Conservation (phyloP, 2,797 vertebrate genomes). For the Prionace glauca region DNA sequence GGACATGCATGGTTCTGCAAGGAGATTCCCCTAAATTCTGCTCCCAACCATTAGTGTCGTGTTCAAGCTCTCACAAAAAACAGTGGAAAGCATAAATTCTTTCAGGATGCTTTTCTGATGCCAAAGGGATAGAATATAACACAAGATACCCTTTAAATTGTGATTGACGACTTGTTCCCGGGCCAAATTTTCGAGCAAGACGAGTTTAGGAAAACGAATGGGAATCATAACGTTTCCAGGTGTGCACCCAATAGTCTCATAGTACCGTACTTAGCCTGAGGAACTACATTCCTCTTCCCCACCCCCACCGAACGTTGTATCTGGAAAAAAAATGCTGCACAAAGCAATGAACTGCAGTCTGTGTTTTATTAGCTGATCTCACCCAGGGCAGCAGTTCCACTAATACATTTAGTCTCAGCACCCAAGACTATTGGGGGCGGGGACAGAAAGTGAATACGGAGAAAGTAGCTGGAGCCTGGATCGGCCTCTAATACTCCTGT, state of each 20-base stretch:
- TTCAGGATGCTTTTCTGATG: background rate
- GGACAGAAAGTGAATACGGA: background rate
- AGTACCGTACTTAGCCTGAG: background rate
- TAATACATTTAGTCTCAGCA: background rate
- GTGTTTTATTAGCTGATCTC: conserved; percentile 7
- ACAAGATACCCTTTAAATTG: background rate
- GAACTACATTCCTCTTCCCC: background rate
- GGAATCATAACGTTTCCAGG: background rate
- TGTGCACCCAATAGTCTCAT: background rate
- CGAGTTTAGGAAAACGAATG: background rate
- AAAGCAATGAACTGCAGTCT: background rate
- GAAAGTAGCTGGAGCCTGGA: background rate
- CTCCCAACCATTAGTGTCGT: background rate
- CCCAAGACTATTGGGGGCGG: too few relatives aligned
- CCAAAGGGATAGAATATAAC: background rate
- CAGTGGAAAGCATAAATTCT: background rate
- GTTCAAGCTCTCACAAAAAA: background rate
- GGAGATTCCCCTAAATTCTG: background rate
- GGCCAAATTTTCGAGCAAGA: background rate
- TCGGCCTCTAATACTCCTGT: background rate
- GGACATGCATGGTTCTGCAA: background rate
- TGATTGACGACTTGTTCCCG: background rate
- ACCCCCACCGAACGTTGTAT: background rate
- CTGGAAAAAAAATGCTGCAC: background rate
- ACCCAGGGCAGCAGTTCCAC: background rate